Percentiles rank a stretch among this genome's conserved stretches.
Evolutionary conservation across 2,888 invertebrate genomes (phyloP).

Genomic region (Xanthorhoe designata): DNA sequence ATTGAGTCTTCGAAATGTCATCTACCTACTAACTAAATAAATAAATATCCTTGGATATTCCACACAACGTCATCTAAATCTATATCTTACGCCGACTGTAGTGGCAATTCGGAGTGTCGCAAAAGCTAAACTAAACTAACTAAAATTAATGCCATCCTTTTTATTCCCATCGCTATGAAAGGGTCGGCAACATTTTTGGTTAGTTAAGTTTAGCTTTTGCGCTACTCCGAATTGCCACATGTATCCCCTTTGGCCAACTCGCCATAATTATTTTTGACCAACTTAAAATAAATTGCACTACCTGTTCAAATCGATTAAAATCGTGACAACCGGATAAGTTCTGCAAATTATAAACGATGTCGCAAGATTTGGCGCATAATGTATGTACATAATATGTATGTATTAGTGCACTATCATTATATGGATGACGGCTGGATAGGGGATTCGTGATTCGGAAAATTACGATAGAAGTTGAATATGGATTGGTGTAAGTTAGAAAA

Average conservation of each 20-base stretch:
- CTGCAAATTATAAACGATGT: neutral
- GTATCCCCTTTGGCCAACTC: too few species aligned
- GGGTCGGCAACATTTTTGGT: too few species aligned
- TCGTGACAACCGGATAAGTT: neutral
- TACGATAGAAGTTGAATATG: slow-evolving; percentile 10
- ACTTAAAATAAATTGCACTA: neutral
- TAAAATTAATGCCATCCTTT: too few species aligned
- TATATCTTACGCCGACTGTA: neutral
- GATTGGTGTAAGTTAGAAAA: neutral
- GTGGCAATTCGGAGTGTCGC: too few species aligned
- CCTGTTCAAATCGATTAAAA: neutral
- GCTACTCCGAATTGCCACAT: too few species aligned
- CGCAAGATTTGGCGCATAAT: slow-evolving; percentile 5
- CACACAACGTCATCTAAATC: too few species aligned
- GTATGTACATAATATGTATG: slow-evolving; percentile 1
- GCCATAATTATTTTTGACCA: neutral
- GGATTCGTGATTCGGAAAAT: slow-evolving; percentile 21
- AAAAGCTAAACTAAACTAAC: too few species aligned
- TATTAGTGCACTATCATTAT: slow-evolving; percentile 22
- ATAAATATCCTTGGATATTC: too few species aligned
- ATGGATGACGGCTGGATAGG: slow-evolving; percentile 18
- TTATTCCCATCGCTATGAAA: too few species aligned
- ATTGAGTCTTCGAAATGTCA: too few species aligned
- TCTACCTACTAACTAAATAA: too few species aligned
- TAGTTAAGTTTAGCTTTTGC: too few species aligned